Base-by-base conservation (phyloP, 2,113 vertebrate genomes). In the Albula goreensis region DNA sequence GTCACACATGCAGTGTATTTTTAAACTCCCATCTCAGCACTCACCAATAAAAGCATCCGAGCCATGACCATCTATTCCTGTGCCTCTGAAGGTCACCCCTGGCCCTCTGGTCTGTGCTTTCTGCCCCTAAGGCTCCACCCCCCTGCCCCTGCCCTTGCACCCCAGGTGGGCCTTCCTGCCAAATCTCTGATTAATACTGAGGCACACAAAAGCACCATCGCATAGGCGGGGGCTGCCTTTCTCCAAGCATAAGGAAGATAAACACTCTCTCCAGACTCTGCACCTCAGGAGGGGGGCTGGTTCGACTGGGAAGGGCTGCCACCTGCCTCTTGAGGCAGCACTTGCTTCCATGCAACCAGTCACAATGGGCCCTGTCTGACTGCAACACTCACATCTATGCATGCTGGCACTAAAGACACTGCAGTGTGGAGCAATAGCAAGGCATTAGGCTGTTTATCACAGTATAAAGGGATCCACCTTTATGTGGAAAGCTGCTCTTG, bases 1-100 rank as follows among this genome's bases (percentile, higher is more conserved):
- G 63, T 70, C 63, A 74, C 70, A 74, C 70, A 74, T 31, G 7
- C 70, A 10, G n/a, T 74, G 70, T 74, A 74, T 74, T 74, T 74
- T 74, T 74, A 74, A 74, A 74, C 70, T 74, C 70, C 70, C n/a
- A 31, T 31, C 70, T 74, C 70, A 74, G 70, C 70, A 74, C 70
- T 74, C 70, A 10, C 70, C 70, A 74, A 74, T 74, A 74, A 74
- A 74, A 74, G 70, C 70, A 31, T n/a, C 70, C n/a, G 70, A 74
- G 70, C 70, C 70, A 74, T 74, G 70, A 31, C 70, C 70, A 74
- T 74, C 70, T 74, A 74, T 74, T 74, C 70, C 70, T 74, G 70
- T 9, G n/a, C 70, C 70, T 74, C 70, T 74, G 70, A 74, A 31
- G 70, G 70, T 74, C 70, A 31, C n/a, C 6, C 70, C 22, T 41